phyloP scores from a whole-genome alignment of 2,888 invertebrate genomes.

The Polydrusus tereticollis region DNA sequence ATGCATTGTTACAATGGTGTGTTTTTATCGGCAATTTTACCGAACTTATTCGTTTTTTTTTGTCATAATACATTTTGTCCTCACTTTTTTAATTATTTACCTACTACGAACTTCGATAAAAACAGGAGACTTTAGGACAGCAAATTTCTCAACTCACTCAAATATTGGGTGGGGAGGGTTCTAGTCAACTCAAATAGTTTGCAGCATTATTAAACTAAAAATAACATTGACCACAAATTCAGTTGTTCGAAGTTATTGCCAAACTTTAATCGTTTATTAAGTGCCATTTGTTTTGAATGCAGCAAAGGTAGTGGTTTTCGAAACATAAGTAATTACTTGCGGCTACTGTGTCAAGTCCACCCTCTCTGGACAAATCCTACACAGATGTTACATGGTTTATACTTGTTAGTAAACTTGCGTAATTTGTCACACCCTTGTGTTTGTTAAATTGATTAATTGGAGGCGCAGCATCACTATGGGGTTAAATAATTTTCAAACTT shows the following conservation, averaged over 20 bases:
- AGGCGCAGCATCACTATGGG: slow-evolving; percentile 38
- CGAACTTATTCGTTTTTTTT: too few species aligned
- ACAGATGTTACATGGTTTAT: slow-evolving; percentile 62
- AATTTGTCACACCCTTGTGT: slow-evolving; percentile 59
- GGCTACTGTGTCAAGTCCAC: slow-evolving; percentile 48
- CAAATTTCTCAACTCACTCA: too few species aligned
- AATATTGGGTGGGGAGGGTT: too few species aligned
- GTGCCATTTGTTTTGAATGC: slow-evolving; percentile 41
- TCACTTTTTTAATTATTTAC: too few species aligned
- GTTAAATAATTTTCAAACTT: slow-evolving; percentile 1
- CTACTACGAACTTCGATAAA: too few species aligned
- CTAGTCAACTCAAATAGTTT: background rate
- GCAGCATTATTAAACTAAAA: background rate
- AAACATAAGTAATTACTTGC: slow-evolving; percentile 57
- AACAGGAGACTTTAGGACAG: too few species aligned
- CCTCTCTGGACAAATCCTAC: slow-evolving; percentile 58
- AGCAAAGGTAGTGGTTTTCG: slow-evolving; percentile 45
- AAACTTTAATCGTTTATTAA: slow-evolving; percentile 44
- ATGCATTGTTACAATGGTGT: too few species aligned
- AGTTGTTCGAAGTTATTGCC: slow-evolving; percentile 22
- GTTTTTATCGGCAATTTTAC: too few species aligned
- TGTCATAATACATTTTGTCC: too few species aligned
- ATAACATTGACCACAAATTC: background rate
- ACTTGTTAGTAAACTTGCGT: slow-evolving; percentile 60
- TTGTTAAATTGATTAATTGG: slow-evolving; percentile 59